Evolutionary conservation across 2,888 invertebrate species (phyloP), one percentile per base, ranked within the genome.

Genomic region (Sinodicranocentrus sp.): DNA sequence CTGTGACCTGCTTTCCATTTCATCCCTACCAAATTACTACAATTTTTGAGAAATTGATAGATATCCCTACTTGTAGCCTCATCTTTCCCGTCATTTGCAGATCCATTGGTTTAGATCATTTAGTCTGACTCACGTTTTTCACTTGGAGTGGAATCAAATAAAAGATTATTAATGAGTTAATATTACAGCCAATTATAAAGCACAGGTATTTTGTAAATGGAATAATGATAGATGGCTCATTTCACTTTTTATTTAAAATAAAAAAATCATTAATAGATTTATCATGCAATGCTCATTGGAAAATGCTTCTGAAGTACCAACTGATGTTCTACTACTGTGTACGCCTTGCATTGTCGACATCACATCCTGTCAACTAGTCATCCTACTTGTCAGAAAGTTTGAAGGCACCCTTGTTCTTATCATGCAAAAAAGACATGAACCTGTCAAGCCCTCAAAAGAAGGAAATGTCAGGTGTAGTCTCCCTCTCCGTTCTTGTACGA

Each of bases 291-390:
- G 44, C 2, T 71, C 48, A 15, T 13, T 33, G 5, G 8, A 71
- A 57, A 54, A 71, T 71, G 71, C 71, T 71, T 33, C 71, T 54
- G 71, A 54, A 71, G 19, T 71, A 54, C 54, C 10, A 26, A 71
- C 13, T 23, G n/a, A 33, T 10, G 23, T 21, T 17, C 48, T 52
- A 68, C 48, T 48, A 52, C 15, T 26, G 68, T 68, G 5, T 67
- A 59, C 26, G 25, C 59, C 23, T 59, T 59, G 23, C 25, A 59
- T 59, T 25, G 23, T 59, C 2, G 26, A 28, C 61, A 63, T 63
- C 63, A 33, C 48, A 48, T 68, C 68, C 68, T 68, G 68, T 68
- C 68, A 68, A 17, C 68, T 67, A 67, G 44, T 44, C 67, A 67
- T 67, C 67, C 23, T 21, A 8, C 67, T 10, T 44, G 44, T 44